Conservation (phyloP, 2,113 vertebrate genomes). For the Porphyrio hochstetteri region DNA sequence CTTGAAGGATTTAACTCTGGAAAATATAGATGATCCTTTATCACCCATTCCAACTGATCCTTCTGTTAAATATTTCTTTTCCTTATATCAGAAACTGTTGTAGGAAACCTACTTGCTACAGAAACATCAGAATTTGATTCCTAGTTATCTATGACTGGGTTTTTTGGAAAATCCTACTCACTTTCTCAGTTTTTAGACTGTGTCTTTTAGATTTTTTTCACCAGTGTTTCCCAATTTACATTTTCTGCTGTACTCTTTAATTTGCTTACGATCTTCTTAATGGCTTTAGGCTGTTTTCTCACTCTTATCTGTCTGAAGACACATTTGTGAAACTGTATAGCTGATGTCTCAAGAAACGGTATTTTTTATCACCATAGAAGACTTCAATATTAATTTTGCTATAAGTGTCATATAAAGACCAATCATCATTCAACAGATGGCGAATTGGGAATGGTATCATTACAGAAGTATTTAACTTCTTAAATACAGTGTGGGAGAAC, state of each 20-base stretch:
- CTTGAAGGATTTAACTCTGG: background rate
- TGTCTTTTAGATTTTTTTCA: background rate
- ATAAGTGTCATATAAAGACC: background rate
- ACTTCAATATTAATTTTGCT: constrained; percentile 11
- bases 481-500: background rate
- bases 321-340: background rate
- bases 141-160: background rate
- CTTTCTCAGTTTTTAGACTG: background rate
- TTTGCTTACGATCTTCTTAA: background rate
- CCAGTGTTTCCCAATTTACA: background rate
- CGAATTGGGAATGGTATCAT: background rate
- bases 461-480: background rate
- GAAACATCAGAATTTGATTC: background rate
- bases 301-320: constrained; percentile 10
- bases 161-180: background rate
- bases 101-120: background rate
- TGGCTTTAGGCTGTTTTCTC: background rate
- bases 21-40: background rate
- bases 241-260: background rate
- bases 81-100: background rate
- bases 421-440: constrained; percentile 33
- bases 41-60: background rate
- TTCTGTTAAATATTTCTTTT: background rate
- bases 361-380: constrained; percentile 22
- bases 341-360: background rate